phyloP scores from a whole-genome alignment of 2,797 vertebrate genomes.

The Ptychadena robeensis region DNA sequence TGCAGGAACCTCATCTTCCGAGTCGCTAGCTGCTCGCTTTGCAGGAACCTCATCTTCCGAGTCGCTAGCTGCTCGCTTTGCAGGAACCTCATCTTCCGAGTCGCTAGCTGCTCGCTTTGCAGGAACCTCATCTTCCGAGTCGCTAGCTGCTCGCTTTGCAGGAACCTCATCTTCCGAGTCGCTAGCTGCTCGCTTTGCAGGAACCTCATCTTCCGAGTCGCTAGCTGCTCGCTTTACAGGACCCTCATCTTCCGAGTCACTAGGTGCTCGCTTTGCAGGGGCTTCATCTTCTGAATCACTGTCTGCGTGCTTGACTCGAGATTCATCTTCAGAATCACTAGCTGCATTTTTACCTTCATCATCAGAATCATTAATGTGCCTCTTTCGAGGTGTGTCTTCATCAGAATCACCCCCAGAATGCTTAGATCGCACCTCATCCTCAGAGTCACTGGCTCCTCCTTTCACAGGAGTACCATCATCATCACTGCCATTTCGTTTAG shows the following conservation, averaged over 20 bases:
- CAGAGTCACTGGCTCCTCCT: slow-evolving; percentile 71
- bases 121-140: slow-evolving; percentile 72
- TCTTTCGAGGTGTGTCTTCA: slow-evolving; percentile 69
- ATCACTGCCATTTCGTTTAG: slow-evolving; percentile 71
- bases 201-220: slow-evolving; percentile 69
- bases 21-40: slow-evolving; percentile 69
- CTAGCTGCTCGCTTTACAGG: slow-evolving; percentile 60
- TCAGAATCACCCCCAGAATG: slow-evolving; percentile 76
- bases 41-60: slow-evolving; percentile 56
- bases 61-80: slow-evolving; percentile 44
- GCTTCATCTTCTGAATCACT: slow-evolving; percentile 74
- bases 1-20: slow-evolving; percentile 71
- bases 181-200: slow-evolving; percentile 62
- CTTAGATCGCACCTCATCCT: slow-evolving; percentile 68
- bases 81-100: slow-evolving; percentile 66
- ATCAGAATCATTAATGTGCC: slow-evolving; percentile 72
- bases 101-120: slow-evolving; percentile 62
- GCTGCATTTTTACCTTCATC: slow-evolving; percentile 68
- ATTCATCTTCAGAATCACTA: slow-evolving; percentile 73
- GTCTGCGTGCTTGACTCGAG: slow-evolving; percentile 63
- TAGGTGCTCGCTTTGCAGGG: slow-evolving; percentile 65
- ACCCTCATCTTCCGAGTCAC: slow-evolving; percentile 78
- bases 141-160: slow-evolving; percentile 67
- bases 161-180: slow-evolving; percentile 74
- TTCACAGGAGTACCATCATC: slow-evolving; percentile 69